Evolutionary conservation across 2,888 invertebrate species (phyloP).

Genomic region (Chromoteleia sp.): DNA sequence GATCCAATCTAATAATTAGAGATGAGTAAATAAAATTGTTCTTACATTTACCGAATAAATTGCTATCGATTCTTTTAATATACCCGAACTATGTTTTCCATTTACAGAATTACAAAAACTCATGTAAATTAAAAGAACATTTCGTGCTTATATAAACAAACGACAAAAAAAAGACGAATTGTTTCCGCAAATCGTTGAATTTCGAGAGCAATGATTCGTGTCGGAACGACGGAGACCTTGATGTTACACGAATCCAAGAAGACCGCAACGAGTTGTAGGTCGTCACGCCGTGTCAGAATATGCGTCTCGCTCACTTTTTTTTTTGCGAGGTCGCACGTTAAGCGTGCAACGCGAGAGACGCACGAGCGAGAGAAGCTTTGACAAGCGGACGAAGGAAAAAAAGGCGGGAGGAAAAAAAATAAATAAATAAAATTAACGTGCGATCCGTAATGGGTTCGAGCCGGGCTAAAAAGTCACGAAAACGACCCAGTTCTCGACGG

Average conservation of each 20-base stretch:
- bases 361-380: constrained; percentile 27
- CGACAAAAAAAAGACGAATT: constrained; percentile 19
- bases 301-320: constrained; percentile 43
- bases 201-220: constrained; percentile 56
- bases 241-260: constrained; percentile 71
- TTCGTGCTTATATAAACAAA: constrained; percentile 10
- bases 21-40: too few species aligned
- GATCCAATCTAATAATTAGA: too few species aligned
- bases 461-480: constrained; percentile 12
- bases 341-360: constrained; percentile 53
- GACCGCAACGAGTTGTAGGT: constrained; percentile 72
- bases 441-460: neutral
- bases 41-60: too few species aligned
- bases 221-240: constrained; percentile 71
- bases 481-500: constrained; percentile 34
- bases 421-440: constrained; percentile 23
- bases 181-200: constrained; percentile 53
- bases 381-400: constrained; percentile 3
- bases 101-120: too few species aligned
- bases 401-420: neutral
- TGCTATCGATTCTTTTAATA: too few species aligned
- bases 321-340: constrained; percentile 58
- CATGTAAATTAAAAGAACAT: constrained; percentile 12
- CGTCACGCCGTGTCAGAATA: constrained; percentile 66
- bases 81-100: too few species aligned